Conservation (phyloP, 2,113 vertebrate genomes). For the Microtus montanus region DNA sequence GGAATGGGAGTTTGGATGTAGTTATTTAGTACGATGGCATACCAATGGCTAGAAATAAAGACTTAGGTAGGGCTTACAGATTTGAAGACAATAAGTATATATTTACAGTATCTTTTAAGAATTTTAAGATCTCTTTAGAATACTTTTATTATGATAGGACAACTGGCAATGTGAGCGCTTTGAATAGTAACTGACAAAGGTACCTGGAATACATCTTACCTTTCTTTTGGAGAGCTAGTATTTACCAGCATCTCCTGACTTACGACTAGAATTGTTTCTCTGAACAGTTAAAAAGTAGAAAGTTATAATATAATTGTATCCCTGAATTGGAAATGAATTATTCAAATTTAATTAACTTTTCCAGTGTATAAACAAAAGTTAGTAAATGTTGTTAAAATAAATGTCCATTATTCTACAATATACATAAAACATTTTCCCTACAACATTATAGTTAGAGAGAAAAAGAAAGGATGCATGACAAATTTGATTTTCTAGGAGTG, state of each 20-base stretch:
- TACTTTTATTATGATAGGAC: background rate
- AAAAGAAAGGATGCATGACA: background rate
- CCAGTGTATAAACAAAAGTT: background rate
- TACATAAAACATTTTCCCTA: background rate
- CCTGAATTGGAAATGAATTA: background rate
- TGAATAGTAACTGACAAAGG: background rate
- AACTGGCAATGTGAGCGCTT: background rate
- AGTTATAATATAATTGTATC: background rate
- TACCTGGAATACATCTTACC: background rate
- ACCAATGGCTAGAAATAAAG: background rate
- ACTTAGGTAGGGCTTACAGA: background rate
- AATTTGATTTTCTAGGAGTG: background rate
- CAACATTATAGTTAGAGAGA: background rate
- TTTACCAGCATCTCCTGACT: background rate
- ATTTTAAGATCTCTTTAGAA: background rate
- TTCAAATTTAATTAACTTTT: background rate
- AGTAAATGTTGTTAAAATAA: background rate
- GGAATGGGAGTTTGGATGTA: slow-evolving; percentile 2
- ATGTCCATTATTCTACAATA: background rate
- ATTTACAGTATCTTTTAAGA: background rate
- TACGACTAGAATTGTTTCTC: background rate
- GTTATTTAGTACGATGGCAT: slow-evolving; percentile 35
- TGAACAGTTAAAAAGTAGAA: background rate
- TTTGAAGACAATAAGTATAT: background rate
- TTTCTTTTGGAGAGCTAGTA: background rate